Conservation (phyloP, 2,888 invertebrate species). For the Pristionchus mayeri region DNA sequence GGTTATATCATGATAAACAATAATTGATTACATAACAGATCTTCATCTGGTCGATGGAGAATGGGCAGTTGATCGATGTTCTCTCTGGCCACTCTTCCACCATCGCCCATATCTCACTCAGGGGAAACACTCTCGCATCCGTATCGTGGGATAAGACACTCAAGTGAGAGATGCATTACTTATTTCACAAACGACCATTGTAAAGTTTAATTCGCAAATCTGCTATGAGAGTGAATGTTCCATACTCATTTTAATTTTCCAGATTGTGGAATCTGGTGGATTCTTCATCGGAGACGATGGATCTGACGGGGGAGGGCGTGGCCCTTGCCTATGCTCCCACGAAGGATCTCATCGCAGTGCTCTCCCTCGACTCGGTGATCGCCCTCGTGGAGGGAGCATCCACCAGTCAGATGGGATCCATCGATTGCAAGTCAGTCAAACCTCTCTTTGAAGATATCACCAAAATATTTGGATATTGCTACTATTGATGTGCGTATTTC, state of each 20-base stretch:
- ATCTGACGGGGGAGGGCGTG: slow-evolving; percentile 80
- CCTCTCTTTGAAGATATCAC: slow-evolving; percentile 81
- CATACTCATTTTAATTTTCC: not conserved
- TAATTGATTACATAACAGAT: slow-evolving; percentile 81
- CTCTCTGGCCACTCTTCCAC: slow-evolving; percentile 94
- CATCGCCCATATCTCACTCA: slow-evolving; percentile 87
- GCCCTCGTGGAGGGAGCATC: slow-evolving; percentile 80
- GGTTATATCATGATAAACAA: not conserved
- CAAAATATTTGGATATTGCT: not conserved
- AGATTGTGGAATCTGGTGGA: slow-evolving; percentile 63
- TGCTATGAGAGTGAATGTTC: not conserved
- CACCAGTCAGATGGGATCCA: slow-evolving; percentile 76
- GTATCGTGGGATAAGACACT: slow-evolving; percentile 91
- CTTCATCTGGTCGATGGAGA: slow-evolving; percentile 94
- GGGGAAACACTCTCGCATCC: slow-evolving; percentile 81
- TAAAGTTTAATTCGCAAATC: no score
- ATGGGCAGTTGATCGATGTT: slow-evolving; percentile 90
- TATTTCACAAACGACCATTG: no score
- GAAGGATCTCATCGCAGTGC: slow-evolving; percentile 92
- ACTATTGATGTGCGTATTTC: not conserved
- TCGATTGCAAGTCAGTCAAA: slow-evolving; percentile 84
- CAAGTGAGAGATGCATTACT: no score
- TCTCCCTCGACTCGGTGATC: slow-evolving; percentile 90
- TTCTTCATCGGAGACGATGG: slow-evolving; percentile 57
- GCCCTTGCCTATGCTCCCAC: slow-evolving; percentile 90